Base-by-base conservation (phyloP, 2,888 invertebrate genomes). In the Tetranychus truncatus region DNA sequence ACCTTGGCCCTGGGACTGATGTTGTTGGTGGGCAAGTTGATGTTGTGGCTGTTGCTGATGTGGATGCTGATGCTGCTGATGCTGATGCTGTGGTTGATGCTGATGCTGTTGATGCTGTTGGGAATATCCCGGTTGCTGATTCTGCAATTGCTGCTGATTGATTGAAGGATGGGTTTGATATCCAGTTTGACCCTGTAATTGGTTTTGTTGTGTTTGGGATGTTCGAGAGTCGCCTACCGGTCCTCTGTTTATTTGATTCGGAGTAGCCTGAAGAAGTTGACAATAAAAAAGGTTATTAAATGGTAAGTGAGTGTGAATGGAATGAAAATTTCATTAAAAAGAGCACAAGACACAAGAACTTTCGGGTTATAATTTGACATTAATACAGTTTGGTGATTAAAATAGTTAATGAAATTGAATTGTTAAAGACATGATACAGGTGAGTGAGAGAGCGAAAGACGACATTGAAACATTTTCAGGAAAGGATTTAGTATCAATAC, bases 1-100 rank as follows among this genome's bases (percentile, higher is more conserved):
- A 9, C 21, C 69, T 24, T 24, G 21, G n/a, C 69, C 69, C n/a
- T 69, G 77, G n/a, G 74, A 65, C 73, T 76, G 67, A 72, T 77
- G 75, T 71, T 74, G 74, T 72, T 74, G 75, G 24, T 74, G 69
- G 69, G n/a, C 9, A 69, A 9, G 15, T 11, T 20, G 69, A 11
- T 20, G 21, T 24, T 20, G 21, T 69, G 9, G 55, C 15, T 55
- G 55, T 7, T 55, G 55, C 15, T 55, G 55, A 15, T 76, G 76
- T 11, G n/a, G n/a, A n/a, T 76, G 67, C 15, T 67, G 74, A n/a
- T 71, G 74, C 44, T 73, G 76, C n/a, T 46, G 69, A 34, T 11
- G 34, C 21, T 71, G 74, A 20, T 74, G 71, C 72, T 44, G 69
- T n/a, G 21, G 45, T n/a, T 18, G 21, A 69, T 76, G 75, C 9